Evolutionary conservation across 2,888 invertebrate species (phyloP).

Genomic region (Rotaria magnacalcarata): DNA sequence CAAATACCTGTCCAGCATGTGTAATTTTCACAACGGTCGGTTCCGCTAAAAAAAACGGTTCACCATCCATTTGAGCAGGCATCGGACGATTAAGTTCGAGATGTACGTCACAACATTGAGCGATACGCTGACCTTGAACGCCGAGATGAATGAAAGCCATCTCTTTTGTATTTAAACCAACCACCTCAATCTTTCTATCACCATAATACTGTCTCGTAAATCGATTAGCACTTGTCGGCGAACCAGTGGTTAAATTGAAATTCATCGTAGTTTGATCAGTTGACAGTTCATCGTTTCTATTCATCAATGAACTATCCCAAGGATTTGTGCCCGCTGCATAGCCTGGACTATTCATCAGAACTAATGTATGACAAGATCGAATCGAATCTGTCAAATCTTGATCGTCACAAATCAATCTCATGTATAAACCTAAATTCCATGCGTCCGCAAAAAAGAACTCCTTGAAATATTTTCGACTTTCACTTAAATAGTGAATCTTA

Average conservation of each 20-base stretch:
- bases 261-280: too few relatives aligned
- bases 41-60: too few relatives aligned
- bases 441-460: not conserved
- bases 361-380: constrained; percentile 39
- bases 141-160: not conserved
- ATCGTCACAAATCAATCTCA: constrained; percentile 39
- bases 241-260: not conserved
- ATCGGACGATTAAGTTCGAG: too few relatives aligned
- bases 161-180: not conserved
- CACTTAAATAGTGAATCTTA: constrained; percentile 65
- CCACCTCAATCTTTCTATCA: not conserved
- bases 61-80: too few relatives aligned
- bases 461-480: not conserved
- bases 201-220: not conserved
- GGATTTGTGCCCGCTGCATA: constrained; percentile 37
- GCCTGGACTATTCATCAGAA: constrained; percentile 37
- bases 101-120: not conserved
- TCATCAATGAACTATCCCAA: constrained; percentile 10
- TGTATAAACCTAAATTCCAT: constrained; percentile 42
- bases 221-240: not conserved
- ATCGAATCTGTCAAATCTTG: constrained; percentile 37
- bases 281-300: too few relatives aligned
- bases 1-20: too few relatives aligned
- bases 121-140: not conserved
- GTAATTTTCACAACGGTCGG: too few relatives aligned